Conservation (phyloP, 2,113 vertebrate species). For the Syngnathus typhle region DNA sequence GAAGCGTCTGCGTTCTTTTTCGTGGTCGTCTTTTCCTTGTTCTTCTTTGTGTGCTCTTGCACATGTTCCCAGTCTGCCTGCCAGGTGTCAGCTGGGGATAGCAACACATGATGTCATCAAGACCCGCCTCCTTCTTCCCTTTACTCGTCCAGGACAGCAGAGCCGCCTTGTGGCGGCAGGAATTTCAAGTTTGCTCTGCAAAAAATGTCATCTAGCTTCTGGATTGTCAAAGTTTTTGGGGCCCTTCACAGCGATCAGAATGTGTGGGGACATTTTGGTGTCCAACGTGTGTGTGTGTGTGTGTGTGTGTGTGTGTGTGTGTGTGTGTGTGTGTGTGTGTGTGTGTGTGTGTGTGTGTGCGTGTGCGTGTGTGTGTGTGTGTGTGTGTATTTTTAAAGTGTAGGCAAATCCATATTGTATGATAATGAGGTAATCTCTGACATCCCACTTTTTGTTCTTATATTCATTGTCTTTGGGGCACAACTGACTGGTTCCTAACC, state of each 20-base stretch:
- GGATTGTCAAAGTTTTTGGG: no score
- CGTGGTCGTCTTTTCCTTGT: not conserved
- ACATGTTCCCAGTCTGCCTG: slow-evolving; percentile 67
- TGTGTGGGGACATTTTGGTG: no score
- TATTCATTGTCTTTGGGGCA: no score
- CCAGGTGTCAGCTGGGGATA: slow-evolving; percentile 71
- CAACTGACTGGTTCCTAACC: not conserved
- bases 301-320: no score
- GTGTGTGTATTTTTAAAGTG: no score
- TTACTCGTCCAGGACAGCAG: slow-evolving; percentile 7
- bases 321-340: no score
- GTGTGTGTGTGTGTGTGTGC: no score
- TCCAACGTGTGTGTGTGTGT: no score
- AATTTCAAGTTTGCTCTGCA: slow-evolving; percentile 43
- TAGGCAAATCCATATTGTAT: no score
- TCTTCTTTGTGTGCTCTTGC: slow-evolving; percentile 43
- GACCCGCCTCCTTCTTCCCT: slow-evolving; percentile 41
- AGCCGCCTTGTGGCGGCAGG: slow-evolving; percentile 54
- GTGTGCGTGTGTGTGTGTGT: no score
- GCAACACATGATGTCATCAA: slow-evolving; percentile 76
- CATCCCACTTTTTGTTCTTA: no score
- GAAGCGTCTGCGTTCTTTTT: not conserved
- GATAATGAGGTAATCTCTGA: no score
- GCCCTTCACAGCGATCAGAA: not conserved
- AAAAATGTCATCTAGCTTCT: not conserved